phyloP scores from a whole-genome alignment of 2,888 invertebrate genomes.

The Euphydryas editha region DNA sequence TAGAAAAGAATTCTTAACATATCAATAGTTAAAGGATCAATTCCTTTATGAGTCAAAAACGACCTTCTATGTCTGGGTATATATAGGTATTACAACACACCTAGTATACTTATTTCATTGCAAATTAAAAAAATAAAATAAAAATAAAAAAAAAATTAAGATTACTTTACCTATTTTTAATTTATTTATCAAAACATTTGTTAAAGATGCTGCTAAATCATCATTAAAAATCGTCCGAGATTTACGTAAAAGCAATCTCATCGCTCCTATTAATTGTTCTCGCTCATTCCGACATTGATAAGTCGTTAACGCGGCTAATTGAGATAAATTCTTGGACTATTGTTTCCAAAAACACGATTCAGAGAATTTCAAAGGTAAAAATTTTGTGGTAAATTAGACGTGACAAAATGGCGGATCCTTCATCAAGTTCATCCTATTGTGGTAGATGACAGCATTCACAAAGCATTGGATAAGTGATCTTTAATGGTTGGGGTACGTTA shows the following conservation, averaged over 20 bases:
- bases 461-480: constrained; percentile 5
- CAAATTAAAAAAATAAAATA: too few relatives aligned
- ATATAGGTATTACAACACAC: too few relatives aligned
- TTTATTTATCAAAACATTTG: too few relatives aligned
- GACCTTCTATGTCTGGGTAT: too few relatives aligned
- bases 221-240: neutral
- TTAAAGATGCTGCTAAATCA: neutral
- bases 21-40: too few relatives aligned
- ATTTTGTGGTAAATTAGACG: constrained; percentile 43
- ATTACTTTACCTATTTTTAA: too few relatives aligned
- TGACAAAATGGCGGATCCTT: constrained; percentile 47
- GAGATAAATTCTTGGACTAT: constrained; percentile 51
- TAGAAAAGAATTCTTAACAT: too few relatives aligned
- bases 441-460: constrained; percentile 33
- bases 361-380: constrained; percentile 20
- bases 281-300: constrained; percentile 55
- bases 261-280: constrained; percentile 24
- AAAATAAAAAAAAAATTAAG: too few relatives aligned
- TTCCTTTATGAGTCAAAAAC: too few relatives aligned
- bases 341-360: constrained; percentile 17
- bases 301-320: constrained; percentile 58
- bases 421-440: constrained; percentile 43
- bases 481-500: constrained; percentile 14
- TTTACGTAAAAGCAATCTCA: neutral
- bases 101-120: too few relatives aligned